A percentile compares a stretch with the other conserved stretches of the same genome.
These are phyloP conservation scores for Galagoides demidoff DNA, from an alignment of 2,797 vertebrate genomes.

Conservation along the genomic window DNA sequence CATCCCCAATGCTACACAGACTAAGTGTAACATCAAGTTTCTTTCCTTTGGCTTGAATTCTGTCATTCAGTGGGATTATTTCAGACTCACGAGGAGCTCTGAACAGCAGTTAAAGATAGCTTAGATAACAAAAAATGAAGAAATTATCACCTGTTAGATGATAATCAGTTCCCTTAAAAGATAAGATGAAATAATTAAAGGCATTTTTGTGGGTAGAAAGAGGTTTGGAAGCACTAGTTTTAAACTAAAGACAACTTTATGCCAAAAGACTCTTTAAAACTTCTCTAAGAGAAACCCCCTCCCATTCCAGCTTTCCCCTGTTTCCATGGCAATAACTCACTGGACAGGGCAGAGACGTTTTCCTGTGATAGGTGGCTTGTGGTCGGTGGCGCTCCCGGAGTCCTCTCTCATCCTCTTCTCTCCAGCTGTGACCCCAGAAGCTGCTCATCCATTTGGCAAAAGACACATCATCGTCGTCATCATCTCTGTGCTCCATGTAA, in stretches of 20 bases:
- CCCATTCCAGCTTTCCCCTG: background rate
- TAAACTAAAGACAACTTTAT: slow-evolving; percentile 49
- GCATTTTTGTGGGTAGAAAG: background rate
- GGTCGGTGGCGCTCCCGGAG: slow-evolving; percentile 86
- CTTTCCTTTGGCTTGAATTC: background rate
- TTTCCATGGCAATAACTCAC: slow-evolving; percentile 85
- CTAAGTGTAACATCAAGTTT: background rate
- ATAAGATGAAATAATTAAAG: slow-evolving; percentile 9
- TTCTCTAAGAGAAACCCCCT: background rate
- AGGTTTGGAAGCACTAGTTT: slow-evolving; percentile 31
- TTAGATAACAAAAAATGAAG: slow-evolving; percentile 46
- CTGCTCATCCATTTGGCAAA: slow-evolving; percentile 99
- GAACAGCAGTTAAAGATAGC: background rate
- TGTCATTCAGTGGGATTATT: background rate
- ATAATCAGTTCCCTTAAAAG: background rate
- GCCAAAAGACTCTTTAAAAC: slow-evolving; percentile 13
- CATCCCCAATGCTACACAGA: background rate
- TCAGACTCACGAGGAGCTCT: background rate
- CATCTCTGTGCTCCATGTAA: slow-evolving; percentile 91
- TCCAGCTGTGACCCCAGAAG: slow-evolving; percentile 94
- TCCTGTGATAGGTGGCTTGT: slow-evolving; percentile 86
- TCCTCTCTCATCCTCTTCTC: slow-evolving; percentile 87
- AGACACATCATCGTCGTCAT: slow-evolving; percentile 95
- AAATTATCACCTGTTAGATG: slow-evolving; percentile 9
- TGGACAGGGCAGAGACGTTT: slow-evolving; percentile 93